A percentile compares a stretch with the other conserved stretches of the same genome.
These are phyloP conservation scores for Leucozona laternaria DNA, from an alignment of 2,888 invertebrate genomes.

Conservation along the genomic window DNA sequence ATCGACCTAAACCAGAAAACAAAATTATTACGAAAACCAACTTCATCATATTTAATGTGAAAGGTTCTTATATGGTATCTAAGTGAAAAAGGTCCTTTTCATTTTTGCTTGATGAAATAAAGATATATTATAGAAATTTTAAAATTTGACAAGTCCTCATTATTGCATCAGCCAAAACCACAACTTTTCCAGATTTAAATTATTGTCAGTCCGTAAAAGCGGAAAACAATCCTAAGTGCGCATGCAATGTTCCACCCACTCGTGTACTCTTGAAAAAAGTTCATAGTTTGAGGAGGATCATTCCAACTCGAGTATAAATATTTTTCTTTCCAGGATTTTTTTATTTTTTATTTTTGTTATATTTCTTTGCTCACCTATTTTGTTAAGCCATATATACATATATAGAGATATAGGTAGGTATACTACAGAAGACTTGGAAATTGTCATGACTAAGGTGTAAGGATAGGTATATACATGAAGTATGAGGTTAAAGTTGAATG, in stretches of 20 bases:
- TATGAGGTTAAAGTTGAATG: slow-evolving; percentile 41
- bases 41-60: too few relatives aligned
- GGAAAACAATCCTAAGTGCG: slow-evolving; percentile 40
- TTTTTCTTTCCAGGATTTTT: slow-evolving; percentile 41
- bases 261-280: slow-evolving; percentile 24
- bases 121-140: too few relatives aligned
- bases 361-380: slow-evolving; percentile 1
- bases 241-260: slow-evolving; percentile 34
- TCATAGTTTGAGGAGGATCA: slow-evolving; percentile 51
- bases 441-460: slow-evolving; percentile 21
- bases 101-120: too few relatives aligned
- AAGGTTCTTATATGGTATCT: too few relatives aligned
- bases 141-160: not conserved
- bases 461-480: slow-evolving; percentile 26
- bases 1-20: too few relatives aligned
- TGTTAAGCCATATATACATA: not conserved
- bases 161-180: slow-evolving; percentile 1
- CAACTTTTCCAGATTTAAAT: slow-evolving; percentile 14
- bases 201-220: slow-evolving; percentile 4
- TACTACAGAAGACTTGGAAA: slow-evolving; percentile 17
- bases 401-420: too few relatives aligned
- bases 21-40: too few relatives aligned
- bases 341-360: not conserved
- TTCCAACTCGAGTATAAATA: slow-evolving; percentile 54
- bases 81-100: too few relatives aligned